Conservation (phyloP, 2,888 invertebrate species). For the Julus scanicus region DNA sequence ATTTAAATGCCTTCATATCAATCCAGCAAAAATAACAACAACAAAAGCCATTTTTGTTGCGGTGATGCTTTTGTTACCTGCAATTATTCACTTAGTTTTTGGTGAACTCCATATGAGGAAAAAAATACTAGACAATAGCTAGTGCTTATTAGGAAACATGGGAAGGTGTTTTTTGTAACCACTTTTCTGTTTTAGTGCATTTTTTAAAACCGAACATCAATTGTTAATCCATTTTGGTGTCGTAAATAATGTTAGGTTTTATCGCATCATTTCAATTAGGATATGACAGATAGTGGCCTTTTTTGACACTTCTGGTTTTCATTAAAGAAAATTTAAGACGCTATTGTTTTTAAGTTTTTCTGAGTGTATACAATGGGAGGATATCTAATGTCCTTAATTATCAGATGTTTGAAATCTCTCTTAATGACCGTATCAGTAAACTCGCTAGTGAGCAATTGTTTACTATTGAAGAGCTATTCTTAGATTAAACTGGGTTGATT, state of each 20-base stretch:
- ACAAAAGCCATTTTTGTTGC: slow-evolving; percentile 26
- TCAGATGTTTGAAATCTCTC: too few species aligned
- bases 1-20: neutral
- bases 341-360: too few species aligned
- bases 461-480: too few species aligned
- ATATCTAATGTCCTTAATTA: too few species aligned
- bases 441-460: too few species aligned
- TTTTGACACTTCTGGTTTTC: neutral
- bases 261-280: neutral
- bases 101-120: neutral
- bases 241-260: neutral
- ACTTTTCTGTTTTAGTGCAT: neutral
- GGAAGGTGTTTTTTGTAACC: neutral
- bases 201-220: neutral
- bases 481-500: too few species aligned
- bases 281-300: neutral
- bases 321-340: too few species aligned
- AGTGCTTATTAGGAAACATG: neutral
- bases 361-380: too few species aligned
- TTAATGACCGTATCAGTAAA: too few species aligned
- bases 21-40: neutral
- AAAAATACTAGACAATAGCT: neutral
- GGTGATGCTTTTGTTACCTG: neutral
- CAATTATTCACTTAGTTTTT: slow-evolving; percentile 17
- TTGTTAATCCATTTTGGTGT: neutral